Percentiles rank a stretch among this genome's conserved stretches.
phyloP scores from a whole-genome alignment of 2,797 vertebrate genomes.

The Taenioides sp. region DNA sequence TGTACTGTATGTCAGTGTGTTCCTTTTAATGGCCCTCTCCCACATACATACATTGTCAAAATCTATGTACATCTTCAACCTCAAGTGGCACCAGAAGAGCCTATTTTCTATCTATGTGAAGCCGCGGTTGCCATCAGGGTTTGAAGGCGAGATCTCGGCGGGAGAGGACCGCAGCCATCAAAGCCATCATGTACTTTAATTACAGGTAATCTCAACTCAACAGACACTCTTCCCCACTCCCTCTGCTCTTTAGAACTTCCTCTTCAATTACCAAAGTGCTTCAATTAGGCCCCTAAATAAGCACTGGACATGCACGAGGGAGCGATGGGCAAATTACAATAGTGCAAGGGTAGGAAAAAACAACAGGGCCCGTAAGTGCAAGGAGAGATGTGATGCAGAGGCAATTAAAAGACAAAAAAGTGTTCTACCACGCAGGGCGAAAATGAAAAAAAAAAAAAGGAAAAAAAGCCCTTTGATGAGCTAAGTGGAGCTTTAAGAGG shows the following conservation, averaged over 20 bases:
- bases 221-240: constrained; percentile 57
- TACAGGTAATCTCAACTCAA: constrained; percentile 79
- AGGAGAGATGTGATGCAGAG: constrained; percentile 55
- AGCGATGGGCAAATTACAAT: constrained; percentile 74
- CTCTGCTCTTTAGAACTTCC: constrained; percentile 75
- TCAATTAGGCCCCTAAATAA: constrained; percentile 78
- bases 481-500: constrained; percentile 75
- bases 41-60: constrained; percentile 10
- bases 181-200: constrained; percentile 84
- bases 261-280: constrained; percentile 81
- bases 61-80: constrained; percentile 14
- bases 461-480: constrained; percentile 66
- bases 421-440: constrained; percentile 60
- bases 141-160: constrained; percentile 70
- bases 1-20: constrained; percentile 12
- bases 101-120: constrained; percentile 45
- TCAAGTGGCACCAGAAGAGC: constrained; percentile 39
- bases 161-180: constrained; percentile 74
- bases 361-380: constrained; percentile 67
- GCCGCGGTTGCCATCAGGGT: constrained; percentile 50
- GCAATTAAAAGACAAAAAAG: constrained; percentile 77
- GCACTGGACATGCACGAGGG: constrained; percentile 63
- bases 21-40: constrained; percentile 4
- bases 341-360: constrained; percentile 64
- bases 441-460: constrained; percentile 58